Conservation (phyloP, 2,888 invertebrate genomes). For the Minunthozetes semirufus region DNA sequence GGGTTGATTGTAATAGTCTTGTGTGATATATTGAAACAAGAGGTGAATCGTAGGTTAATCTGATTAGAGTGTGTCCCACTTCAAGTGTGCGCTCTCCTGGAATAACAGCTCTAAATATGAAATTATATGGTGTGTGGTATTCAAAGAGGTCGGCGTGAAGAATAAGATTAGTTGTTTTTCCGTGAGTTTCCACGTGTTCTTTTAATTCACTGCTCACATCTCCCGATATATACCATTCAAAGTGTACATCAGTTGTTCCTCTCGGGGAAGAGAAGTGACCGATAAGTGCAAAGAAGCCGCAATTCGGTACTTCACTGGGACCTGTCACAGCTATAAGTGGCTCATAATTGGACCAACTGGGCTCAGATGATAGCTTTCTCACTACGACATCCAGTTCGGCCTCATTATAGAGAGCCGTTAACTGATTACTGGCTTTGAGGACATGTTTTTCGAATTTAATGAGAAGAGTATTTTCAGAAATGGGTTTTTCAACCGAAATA, state of each 20-base stretch:
- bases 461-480: slow-evolving; percentile 38
- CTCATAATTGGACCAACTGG: slow-evolving; percentile 38
- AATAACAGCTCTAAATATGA: slow-evolving; percentile 39
- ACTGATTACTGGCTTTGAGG: slow-evolving; percentile 39
- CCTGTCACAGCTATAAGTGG: slow-evolving; percentile 39
- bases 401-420: slow-evolving; percentile 39
- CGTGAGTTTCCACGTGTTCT: slow-evolving; percentile 4
- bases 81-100: slow-evolving; percentile 38
- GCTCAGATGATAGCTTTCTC: slow-evolving; percentile 34
- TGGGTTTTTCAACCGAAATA: slow-evolving; percentile 40
- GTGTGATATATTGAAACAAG: slow-evolving; percentile 38
- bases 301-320: slow-evolving; percentile 40
- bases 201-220: slow-evolving; percentile 33
- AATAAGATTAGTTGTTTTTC: slow-evolving; percentile 35
- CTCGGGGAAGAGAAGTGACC: slow-evolving; percentile 42
- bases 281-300: slow-evolving; percentile 40
- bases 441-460: slow-evolving; percentile 39
- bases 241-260: slow-evolving; percentile 40
- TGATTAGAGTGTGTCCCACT: slow-evolving; percentile 38
- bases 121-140: slow-evolving; percentile 38
- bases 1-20: slow-evolving; percentile 14
- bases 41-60: slow-evolving; percentile 38
- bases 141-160: slow-evolving; percentile 39
- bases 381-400: slow-evolving; percentile 30
- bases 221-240: slow-evolving; percentile 34